Conservation (phyloP, 2,888 invertebrate genomes). For the Anthoptus insignis region DNA sequence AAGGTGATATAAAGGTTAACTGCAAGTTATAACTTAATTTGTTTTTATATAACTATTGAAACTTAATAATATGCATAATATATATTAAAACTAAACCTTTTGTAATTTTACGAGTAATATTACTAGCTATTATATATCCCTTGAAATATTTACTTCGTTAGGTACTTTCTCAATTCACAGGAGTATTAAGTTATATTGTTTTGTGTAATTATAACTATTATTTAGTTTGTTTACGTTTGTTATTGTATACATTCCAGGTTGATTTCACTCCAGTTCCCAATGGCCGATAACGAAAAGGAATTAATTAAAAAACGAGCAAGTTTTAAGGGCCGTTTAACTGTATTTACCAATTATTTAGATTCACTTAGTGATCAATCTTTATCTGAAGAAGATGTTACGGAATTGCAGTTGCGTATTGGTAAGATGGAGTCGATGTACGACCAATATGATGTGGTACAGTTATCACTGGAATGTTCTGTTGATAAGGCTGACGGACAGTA, state of each 20-base stretch:
- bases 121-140: too few species aligned
- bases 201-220: too few species aligned
- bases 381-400: background rate
- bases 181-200: too few species aligned
- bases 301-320: conserved; percentile 35
- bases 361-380: background rate
- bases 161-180: too few species aligned
- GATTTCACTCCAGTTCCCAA: background rate
- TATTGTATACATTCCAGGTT: background rate
- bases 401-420: conserved; percentile 41
- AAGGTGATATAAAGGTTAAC: too few species aligned
- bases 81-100: too few species aligned
- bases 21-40: too few species aligned
- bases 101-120: too few species aligned
- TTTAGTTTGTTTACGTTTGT: too few species aligned
- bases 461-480: conserved; percentile 40
- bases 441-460: conserved; percentile 46
- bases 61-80: too few species aligned
- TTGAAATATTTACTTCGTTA: too few species aligned
- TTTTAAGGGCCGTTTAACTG: conserved; percentile 34
- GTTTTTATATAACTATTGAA: too few species aligned
- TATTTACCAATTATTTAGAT: background rate
- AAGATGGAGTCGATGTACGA: conserved; percentile 43
- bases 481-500: conserved; percentile 29
- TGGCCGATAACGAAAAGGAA: conserved; percentile 29